Evolutionary conservation across 2,113 vertebrate species (phyloP).

Genomic region (Salvator merianae): DNA sequence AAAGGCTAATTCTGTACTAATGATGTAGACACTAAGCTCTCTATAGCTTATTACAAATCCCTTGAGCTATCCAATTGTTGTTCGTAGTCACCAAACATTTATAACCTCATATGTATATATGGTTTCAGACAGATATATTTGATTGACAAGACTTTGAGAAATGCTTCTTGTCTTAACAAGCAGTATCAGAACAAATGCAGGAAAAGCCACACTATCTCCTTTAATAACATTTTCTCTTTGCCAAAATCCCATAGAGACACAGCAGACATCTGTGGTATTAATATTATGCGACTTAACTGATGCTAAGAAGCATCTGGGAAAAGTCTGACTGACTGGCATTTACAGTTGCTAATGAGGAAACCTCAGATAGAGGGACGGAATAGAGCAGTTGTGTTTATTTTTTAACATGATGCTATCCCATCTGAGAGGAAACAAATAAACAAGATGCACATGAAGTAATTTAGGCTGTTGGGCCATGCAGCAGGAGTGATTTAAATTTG

Average conservation of each 20-base stretch:
- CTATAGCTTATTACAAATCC: not conserved
- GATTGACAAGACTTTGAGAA: conserved; percentile 38
- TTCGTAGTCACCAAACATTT: conserved; percentile 33
- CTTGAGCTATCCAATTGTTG: conserved; percentile 3
- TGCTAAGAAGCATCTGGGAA: conserved; percentile 69
- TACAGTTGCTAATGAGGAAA: conserved; percentile 66
- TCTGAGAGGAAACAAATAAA: conserved; percentile 24
- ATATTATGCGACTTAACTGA: conserved; percentile 67
- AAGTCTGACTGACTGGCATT: conserved; percentile 66
- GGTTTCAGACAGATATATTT: conserved; percentile 27
- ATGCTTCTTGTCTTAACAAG: conserved; percentile 30
- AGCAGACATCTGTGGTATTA: conserved; percentile 57
- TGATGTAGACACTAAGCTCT: conserved; percentile 26
- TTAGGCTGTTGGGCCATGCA: conserved; percentile 5
- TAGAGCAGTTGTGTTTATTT: conserved; percentile 60
- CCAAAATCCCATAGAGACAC: conserved; percentile 55
- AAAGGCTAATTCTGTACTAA: conserved; percentile 17
- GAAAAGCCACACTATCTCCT: conserved; percentile 54
- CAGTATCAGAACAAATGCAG: conserved; percentile 56
- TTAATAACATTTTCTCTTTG: conserved; percentile 56
- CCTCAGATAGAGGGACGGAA: conserved; percentile 55
- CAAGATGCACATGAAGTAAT: not conserved
- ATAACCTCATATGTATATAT: not conserved
- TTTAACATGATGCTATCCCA: not conserved
- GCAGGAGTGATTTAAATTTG: not conserved